These are phyloP conservation scores for Anoplolepis gracilipes DNA, from an alignment of 1,140 invertebrate species.

Conservation along the genomic window DNA sequence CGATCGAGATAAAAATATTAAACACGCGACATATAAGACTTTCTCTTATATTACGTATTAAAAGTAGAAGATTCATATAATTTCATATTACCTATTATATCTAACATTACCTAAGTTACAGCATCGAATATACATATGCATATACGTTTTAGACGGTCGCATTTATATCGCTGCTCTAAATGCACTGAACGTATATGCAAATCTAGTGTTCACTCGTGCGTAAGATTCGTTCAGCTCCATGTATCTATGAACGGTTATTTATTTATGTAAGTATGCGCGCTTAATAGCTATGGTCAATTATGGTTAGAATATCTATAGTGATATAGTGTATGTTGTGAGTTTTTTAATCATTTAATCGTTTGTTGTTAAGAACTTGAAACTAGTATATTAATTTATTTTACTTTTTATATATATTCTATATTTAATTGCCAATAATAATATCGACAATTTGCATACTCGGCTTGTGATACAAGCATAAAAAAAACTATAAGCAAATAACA, in stretches of 20 bases:
- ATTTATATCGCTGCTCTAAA: neutral
- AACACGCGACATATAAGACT: conserved; percentile 11
- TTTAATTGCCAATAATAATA: neutral
- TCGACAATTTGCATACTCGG: neutral
- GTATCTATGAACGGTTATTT: conserved; percentile 29
- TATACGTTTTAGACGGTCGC: neutral
- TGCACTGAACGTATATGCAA: neutral
- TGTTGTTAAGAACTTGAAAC: neutral
- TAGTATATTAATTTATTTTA: neutral
- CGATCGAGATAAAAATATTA: conserved; percentile 28
- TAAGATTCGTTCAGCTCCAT: conserved; percentile 23
- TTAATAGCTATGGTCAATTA: neutral
- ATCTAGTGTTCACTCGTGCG: conserved; percentile 34
- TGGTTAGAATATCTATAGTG: neutral
- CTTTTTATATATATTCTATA: neutral
- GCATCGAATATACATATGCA: neutral
- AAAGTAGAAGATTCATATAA: conserved; percentile 26
- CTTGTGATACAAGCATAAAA: neutral
- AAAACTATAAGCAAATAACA: neutral
- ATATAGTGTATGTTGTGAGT: neutral
- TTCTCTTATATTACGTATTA: conserved; percentile 12
- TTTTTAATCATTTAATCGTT: conserved; percentile 21
- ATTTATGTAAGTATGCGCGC: conserved; percentile 16
- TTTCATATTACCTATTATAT: conserved; percentile 38
- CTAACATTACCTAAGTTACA: conserved; percentile 18